A percentile compares a stretch with the other conserved stretches of the same genome.
phyloP scores from a whole-genome alignment of 1,140 invertebrate genomes.

The Drosophila prosaltans region DNA sequence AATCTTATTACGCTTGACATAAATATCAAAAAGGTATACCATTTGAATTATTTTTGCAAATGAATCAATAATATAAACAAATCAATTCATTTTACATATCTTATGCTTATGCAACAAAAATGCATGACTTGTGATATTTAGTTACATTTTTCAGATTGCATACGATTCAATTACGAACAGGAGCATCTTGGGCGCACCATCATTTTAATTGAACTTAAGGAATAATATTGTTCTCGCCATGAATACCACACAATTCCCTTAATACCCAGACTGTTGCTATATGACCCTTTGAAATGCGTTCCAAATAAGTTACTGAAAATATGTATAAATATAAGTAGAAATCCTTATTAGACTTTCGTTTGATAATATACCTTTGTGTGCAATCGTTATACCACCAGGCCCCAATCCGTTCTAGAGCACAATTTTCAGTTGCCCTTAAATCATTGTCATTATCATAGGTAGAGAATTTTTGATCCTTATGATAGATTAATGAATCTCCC shows the following conservation, averaged over 20 bases:
- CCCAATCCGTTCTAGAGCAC: not conserved
- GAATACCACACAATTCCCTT: not conserved
- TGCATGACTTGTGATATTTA: too few species aligned
- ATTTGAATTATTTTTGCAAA: too few species aligned
- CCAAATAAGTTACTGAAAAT: constrained; percentile 12
- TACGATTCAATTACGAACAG: not conserved
- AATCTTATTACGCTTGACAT: too few species aligned
- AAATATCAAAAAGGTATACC: too few species aligned
- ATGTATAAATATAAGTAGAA: too few species aligned
- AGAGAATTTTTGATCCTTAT: not conserved
- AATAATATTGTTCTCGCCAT: not conserved
- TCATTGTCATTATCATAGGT: constrained; percentile 10
- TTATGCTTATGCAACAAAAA: too few species aligned
- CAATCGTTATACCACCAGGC: not conserved
- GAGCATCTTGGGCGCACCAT: constrained; percentile 4
- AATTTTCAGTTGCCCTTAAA: not conserved
- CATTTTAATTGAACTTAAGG: constrained; percentile 2
- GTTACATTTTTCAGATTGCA: too few species aligned
- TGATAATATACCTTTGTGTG: not conserved
- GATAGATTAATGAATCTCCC: not conserved
- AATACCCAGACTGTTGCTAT: not conserved
- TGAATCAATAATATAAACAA: too few species aligned
- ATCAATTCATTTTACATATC: too few species aligned
- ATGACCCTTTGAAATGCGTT: not conserved
- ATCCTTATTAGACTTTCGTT: not conserved